Evolutionary conservation across 1,140 invertebrate genomes (phyloP), one percentile per base, ranked within the genome.

Genomic region (Lucilia cuprina): DNA sequence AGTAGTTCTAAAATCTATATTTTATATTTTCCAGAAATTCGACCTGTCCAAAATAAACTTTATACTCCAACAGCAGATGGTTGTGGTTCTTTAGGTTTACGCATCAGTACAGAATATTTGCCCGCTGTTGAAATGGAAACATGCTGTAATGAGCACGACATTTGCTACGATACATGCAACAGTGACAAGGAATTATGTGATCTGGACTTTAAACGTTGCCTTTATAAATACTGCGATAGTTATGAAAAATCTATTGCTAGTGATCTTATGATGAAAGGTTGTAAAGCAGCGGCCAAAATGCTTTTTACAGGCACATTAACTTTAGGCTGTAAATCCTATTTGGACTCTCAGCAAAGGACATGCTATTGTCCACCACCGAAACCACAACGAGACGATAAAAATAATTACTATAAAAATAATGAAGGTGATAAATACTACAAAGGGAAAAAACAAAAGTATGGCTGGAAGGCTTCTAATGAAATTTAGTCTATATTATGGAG

Each of bases 141-240:
- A 85, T 98, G 97, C 88, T 98, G 97, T 91, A 94, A 98, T 89
- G 87, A 89, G 2, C 97, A 98, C 91, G 97, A 98, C 86, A 94
- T 96, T 85, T 98, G 97, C 90, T 98, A 98, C 87, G 96, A 97
- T 85, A 97, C 96, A 4, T 98, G 97, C 89, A 96, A 96, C 86
- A 93, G 92, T 47, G 94, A 96, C 77, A 97, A 97, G 91, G 96
- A 97, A 89, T 92, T 94, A 0, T 98, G 97, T 92, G 97, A 98
- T 91, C 90, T 96, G 74, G 94, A 95, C 47, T 98, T 98, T 88
- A 96, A 97, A 88, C 93, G 94, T 86, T 98, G 97, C 88, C 91
- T 98, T 0, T 97, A 97, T 86, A 94, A 93, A 88, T 94, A 96
- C 84, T 98, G 97, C 92, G 95, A 96, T 75, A 93, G 92, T 21